phyloP scores from a whole-genome alignment of 1,140 invertebrate genomes.

The Samia ricini region DNA sequence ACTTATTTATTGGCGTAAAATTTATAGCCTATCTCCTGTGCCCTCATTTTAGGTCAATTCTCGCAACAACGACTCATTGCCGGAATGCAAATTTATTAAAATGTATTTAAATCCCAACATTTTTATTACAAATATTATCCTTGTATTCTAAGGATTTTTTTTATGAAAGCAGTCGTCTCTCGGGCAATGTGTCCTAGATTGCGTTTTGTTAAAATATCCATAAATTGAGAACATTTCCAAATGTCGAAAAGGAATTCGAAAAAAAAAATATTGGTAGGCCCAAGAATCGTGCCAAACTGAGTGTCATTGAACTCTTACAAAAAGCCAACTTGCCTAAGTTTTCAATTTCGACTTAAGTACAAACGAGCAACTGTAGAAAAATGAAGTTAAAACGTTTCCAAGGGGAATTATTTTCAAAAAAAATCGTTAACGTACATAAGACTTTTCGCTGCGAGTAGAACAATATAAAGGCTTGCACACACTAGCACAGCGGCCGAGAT shows the following conservation, averaged over 20 bases:
- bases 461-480: conserved; percentile 60
- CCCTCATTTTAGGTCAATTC: conserved; percentile 60
- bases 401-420: conserved; percentile 23
- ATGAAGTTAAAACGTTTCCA: conserved; percentile 14
- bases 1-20: conserved; percentile 32
- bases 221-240: conserved; percentile 60
- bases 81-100: conserved; percentile 10
- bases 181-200: conserved; percentile 59
- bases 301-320: conserved; percentile 71
- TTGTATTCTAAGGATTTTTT: conserved; percentile 44
- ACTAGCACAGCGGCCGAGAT: conserved; percentile 11
- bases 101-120: not conserved
- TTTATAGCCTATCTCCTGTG: conserved; percentile 48
- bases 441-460: conserved; percentile 50
- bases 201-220: conserved; percentile 54
- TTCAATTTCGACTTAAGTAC: conserved; percentile 42
- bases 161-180: conserved; percentile 40
- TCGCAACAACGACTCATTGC: conserved; percentile 43
- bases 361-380: conserved; percentile 35
- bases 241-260: conserved; percentile 31
- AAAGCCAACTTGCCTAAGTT: conserved; percentile 46
- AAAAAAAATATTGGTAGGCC: conserved; percentile 62
- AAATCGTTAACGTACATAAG: conserved; percentile 49
- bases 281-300: conserved; percentile 66
- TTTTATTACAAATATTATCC: conserved; percentile 31